Evolutionary conservation across 2,113 vertebrate genomes (phyloP).

Genomic region (Phyllostomus hastatus): DNA sequence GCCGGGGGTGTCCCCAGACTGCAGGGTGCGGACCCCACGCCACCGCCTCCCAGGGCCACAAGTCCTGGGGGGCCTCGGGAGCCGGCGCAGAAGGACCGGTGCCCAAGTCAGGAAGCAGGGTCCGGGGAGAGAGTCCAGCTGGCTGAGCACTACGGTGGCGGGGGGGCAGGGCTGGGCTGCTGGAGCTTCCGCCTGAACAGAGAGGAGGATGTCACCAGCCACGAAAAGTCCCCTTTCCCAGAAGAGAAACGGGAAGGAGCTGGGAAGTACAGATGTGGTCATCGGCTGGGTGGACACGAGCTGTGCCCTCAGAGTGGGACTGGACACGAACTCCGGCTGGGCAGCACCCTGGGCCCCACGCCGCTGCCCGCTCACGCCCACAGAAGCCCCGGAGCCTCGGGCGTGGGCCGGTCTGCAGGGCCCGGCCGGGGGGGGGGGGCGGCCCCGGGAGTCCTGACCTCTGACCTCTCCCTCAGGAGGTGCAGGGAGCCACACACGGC

Average conservation of each 20-base stretch:
- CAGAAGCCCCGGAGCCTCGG: background rate
- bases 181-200: background rate
- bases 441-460: background rate
- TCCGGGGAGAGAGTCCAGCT: background rate
- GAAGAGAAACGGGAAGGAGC: background rate
- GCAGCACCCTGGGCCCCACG: background rate
- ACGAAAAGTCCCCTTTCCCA: background rate
- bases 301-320: background rate
- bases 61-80: background rate
- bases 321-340: background rate
- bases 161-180: background rate
- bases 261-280: background rate
- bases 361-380: background rate
- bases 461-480: background rate
- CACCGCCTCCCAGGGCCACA: background rate
- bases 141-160: background rate
- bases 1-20: background rate
- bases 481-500: background rate
- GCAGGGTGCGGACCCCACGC: background rate
- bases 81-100: background rate
- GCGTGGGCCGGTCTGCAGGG: fast-evolving
- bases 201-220: background rate
- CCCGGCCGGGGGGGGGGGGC: background rate
- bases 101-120: background rate
- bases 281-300: background rate